Percentiles rank a stretch among this genome's conserved stretches.
phyloP scores from a whole-genome alignment of 2,113 vertebrate genomes.

The Corythornis vintsioides region DNA sequence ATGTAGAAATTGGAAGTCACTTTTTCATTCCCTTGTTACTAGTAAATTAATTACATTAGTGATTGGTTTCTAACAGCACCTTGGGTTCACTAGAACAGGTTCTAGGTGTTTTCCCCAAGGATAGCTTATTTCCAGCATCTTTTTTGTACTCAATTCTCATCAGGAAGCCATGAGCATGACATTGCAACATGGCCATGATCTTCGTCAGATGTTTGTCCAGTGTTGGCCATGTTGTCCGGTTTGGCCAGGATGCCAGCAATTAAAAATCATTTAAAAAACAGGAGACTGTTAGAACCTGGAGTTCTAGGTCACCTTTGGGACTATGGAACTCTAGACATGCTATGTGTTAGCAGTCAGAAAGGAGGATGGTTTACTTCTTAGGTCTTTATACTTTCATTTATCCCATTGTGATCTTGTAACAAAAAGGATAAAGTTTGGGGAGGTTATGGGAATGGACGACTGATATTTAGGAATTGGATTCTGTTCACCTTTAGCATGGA shows the following conservation, averaged over 20 bases:
- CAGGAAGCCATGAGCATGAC: conserved; percentile 71
- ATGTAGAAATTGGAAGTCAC: background rate
- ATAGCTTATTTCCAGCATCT: conserved; percentile 71
- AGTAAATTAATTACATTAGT: background rate
- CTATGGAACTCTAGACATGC: background rate
- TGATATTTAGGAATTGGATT: background rate
- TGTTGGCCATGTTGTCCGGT: conserved; percentile 71
- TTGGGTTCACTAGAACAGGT: background rate
- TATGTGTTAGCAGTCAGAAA: background rate
- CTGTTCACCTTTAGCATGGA: background rate
- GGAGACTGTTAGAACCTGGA: background rate
- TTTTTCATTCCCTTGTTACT: background rate
- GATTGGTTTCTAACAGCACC: background rate
- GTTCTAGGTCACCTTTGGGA: background rate
- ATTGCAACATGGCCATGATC: conserved; percentile 71
- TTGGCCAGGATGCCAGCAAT: conserved; percentile 70
- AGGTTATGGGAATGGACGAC: background rate
- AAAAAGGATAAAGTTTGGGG: background rate
- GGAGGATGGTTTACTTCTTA: background rate
- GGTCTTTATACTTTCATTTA: background rate
- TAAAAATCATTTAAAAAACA: conserved; percentile 71
- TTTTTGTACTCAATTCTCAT: conserved; percentile 72
- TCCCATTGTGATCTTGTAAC: background rate
- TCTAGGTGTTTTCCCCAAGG: background rate
- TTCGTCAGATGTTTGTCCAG: conserved; percentile 67